Evolutionary conservation across 2,113 vertebrate species (phyloP).

Genomic region (Dicentrarchus labrax): DNA sequence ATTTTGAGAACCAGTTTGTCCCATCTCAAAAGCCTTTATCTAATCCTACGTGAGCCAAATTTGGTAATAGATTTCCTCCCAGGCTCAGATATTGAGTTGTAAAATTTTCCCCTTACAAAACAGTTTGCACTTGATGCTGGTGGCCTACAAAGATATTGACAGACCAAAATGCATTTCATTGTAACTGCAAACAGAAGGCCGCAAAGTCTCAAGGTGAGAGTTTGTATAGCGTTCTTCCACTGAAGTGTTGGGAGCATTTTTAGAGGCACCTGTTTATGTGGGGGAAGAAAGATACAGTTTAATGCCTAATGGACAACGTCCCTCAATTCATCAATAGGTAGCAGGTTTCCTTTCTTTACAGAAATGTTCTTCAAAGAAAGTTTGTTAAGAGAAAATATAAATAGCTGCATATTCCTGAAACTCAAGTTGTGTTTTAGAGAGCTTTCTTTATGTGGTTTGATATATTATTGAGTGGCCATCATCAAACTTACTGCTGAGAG

Average conservation of each 20-base stretch:
- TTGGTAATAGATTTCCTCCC: slow-evolving; percentile 30
- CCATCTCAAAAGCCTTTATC: slow-evolving; percentile 35
- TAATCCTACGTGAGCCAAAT: slow-evolving; percentile 34
- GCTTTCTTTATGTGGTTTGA: background rate
- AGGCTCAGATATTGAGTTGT: slow-evolving; percentile 39
- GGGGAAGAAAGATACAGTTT: background rate
- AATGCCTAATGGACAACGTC: background rate
- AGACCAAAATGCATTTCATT: slow-evolving; percentile 36
- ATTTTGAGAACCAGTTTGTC: slow-evolving; percentile 28
- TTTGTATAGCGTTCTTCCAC: background rate
- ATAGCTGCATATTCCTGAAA: background rate
- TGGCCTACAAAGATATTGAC: slow-evolving; percentile 44
- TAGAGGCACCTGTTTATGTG: background rate
- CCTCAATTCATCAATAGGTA: background rate
- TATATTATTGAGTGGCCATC: background rate
- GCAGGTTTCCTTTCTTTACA: background rate
- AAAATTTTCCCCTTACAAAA: slow-evolving; percentile 40
- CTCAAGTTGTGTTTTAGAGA: background rate
- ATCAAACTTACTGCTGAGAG: background rate
- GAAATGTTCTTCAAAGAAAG: background rate
- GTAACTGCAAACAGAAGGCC: slow-evolving; percentile 14
- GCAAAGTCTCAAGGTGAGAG: slow-evolving; percentile 41
- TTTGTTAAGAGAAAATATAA: background rate
- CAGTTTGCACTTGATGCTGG: slow-evolving; percentile 32
- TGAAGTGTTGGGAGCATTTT: slow-evolving; percentile 3